Evolutionary conservation across 53 echinoderm and acorn worm species (phyloP).

Genomic region (Arbacia lixula): DNA sequence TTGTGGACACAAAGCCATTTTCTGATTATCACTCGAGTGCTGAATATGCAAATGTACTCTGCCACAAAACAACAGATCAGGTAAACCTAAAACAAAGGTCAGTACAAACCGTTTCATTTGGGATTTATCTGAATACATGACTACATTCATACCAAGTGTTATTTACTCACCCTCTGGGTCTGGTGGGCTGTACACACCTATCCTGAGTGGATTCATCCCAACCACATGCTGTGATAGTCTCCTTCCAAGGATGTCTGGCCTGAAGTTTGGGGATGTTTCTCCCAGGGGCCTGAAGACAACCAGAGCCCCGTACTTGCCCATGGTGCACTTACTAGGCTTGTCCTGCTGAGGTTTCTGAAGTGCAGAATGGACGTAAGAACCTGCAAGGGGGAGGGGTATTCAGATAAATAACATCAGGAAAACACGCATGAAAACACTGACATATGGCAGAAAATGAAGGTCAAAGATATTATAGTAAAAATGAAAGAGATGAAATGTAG

Average conservation of each 20-base stretch:
- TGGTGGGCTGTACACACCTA: constrained; percentile 80
- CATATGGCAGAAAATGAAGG: not conserved
- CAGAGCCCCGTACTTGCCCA: constrained; percentile 93
- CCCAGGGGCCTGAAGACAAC: constrained; percentile 75
- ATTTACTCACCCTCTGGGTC: constrained; percentile 63
- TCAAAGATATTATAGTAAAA: not conserved
- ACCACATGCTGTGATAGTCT: constrained; percentile 91
- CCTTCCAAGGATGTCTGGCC: constrained; percentile 78
- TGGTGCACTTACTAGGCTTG: constrained; percentile 19
- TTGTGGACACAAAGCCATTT: too few relatives aligned
- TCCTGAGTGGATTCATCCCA: constrained; percentile 91
- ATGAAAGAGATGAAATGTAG: not conserved
- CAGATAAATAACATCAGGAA: not conserved
- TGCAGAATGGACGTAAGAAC: constrained; percentile 94
- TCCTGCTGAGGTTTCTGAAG: constrained; percentile 56
- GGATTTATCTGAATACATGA: too few relatives aligned
- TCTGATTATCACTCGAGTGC: too few relatives aligned
- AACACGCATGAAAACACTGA: too few relatives aligned
- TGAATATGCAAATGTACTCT: too few relatives aligned
- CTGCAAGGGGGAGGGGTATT: too few relatives aligned
- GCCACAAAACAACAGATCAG: too few relatives aligned
- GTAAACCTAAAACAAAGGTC: too few relatives aligned
- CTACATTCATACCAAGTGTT: not conserved
- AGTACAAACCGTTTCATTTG: too few relatives aligned
- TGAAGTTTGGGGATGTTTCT: constrained; percentile 51